Evolutionary conservation across 2,888 invertebrate species (phyloP).

Genomic region (Cepaea hortensis): DNA sequence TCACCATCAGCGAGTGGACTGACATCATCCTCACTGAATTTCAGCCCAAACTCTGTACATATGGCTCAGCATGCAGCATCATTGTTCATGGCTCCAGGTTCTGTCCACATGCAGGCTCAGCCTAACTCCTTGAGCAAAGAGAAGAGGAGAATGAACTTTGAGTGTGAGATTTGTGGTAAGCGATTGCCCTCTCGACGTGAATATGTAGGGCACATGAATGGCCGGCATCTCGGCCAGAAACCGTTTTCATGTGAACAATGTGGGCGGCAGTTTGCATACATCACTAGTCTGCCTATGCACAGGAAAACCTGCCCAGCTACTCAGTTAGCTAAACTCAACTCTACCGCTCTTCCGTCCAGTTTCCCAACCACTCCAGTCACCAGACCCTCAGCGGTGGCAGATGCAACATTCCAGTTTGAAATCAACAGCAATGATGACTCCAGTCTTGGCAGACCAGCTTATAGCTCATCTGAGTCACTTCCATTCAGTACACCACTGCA

Average conservation of each 20-base stretch:
- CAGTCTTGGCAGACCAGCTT: not conserved
- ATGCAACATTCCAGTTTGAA: not conserved
- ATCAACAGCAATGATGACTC: not conserved
- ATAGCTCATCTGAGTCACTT: not conserved
- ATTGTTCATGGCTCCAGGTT: not conserved
- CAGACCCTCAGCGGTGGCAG: not conserved
- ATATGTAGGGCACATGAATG: constrained; percentile 44
- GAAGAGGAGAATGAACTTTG: constrained; percentile 37
- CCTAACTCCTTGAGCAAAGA: constrained; percentile 1
- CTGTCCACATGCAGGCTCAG: not conserved
- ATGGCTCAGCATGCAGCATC: not conserved
- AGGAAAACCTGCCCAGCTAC: constrained; percentile 40
- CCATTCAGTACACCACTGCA: not conserved
- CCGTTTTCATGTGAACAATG: constrained; percentile 42
- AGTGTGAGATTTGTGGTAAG: constrained; percentile 40
- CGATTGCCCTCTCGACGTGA: constrained; percentile 44
- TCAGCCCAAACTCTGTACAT: not conserved
- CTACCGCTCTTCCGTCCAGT: not conserved
- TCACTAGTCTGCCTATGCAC: constrained; percentile 42
- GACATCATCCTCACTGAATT: not conserved
- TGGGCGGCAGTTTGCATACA: constrained; percentile 41
- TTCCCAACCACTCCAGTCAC: not conserved
- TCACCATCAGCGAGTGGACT: not conserved
- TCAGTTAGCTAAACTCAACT: constrained; percentile 19
- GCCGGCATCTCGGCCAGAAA: constrained; percentile 37